Evolutionary conservation across 2,888 invertebrate genomes (phyloP).

Genomic region (Pterostichus niger): DNA sequence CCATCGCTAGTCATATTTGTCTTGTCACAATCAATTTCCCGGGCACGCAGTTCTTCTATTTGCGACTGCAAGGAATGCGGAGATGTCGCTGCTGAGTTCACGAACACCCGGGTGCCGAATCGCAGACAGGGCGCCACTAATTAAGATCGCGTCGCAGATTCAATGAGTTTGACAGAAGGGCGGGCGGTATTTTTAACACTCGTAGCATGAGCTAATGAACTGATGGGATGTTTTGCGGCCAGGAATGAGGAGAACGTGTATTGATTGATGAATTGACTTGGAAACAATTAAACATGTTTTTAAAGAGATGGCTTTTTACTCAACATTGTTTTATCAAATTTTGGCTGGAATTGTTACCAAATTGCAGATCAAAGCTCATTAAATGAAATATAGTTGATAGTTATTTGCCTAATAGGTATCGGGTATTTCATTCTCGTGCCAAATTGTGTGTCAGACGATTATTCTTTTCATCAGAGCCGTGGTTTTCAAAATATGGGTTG

Average conservation of each 20-base stretch:
- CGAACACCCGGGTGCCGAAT: conserved; percentile 52
- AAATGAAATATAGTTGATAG: too few relatives aligned
- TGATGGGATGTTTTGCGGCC: background rate
- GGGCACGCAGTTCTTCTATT: conserved; percentile 21
- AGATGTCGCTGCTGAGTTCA: background rate
- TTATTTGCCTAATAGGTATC: too few relatives aligned
- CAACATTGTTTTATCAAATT: too few relatives aligned
- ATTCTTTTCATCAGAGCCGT: too few relatives aligned
- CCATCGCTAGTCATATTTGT: conserved; percentile 57
- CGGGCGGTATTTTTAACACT: conserved; percentile 63
- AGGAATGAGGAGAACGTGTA: background rate
- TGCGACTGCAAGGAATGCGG: conserved; percentile 46
- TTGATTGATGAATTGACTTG: background rate
- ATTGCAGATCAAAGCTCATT: too few relatives aligned
- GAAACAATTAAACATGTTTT: too few relatives aligned
- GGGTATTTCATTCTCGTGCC: too few relatives aligned
- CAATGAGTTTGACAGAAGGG: conserved; percentile 53
- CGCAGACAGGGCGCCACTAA: conserved; percentile 61
- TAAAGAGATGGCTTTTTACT: too few relatives aligned
- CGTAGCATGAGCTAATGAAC: conserved; percentile 45
- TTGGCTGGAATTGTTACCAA: too few relatives aligned
- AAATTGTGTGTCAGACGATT: too few relatives aligned
- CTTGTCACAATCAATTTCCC: conserved; percentile 64
- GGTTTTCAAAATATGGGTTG: too few relatives aligned
- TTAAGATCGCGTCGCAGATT: conserved; percentile 65